Evolutionary conservation across 2,888 invertebrate species (phyloP).

Genomic region (Caenorhabditis doughertyi): DNA sequence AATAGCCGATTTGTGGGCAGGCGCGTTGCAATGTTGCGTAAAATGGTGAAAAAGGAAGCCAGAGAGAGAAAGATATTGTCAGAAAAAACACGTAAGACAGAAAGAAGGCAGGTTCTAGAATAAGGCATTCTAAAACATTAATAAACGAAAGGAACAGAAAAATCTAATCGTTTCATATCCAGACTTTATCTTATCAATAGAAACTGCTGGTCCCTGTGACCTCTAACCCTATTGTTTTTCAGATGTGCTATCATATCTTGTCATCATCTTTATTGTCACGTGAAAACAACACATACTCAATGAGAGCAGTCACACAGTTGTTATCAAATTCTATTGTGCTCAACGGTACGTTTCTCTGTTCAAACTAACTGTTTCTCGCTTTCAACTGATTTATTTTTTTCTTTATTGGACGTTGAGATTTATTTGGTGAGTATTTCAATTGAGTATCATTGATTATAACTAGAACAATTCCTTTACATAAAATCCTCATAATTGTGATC

Average conservation of each 20-base stretch:
- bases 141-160: background rate
- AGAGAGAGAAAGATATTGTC: background rate
- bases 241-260: slow-evolving; percentile 39
- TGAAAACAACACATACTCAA: slow-evolving; percentile 18
- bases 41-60: slow-evolving; percentile 44
- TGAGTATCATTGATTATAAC: slow-evolving; percentile 11
- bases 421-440: background rate
- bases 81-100: slow-evolving; percentile 11
- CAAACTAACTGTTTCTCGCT: background rate
- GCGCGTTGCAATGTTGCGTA: slow-evolving; percentile 59
- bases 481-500: slow-evolving; percentile 72
- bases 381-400: background rate
- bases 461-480: background rate
- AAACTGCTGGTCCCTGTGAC: background rate
- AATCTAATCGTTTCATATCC: background rate
- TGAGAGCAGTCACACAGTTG: slow-evolving; percentile 34
- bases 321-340: slow-evolving; percentile 21
- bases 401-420: slow-evolving; percentile 5
- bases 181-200: background rate
- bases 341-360: slow-evolving; percentile 9
- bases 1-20: slow-evolving; percentile 36
- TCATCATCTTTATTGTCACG: slow-evolving; percentile 7
- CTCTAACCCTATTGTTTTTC: slow-evolving; percentile 15
- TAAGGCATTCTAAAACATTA: background rate
- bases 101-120: slow-evolving; percentile 38